Evolutionary conservation across 2,888 invertebrate species (phyloP).

Genomic region (Lasioglossum vierecki): DNA sequence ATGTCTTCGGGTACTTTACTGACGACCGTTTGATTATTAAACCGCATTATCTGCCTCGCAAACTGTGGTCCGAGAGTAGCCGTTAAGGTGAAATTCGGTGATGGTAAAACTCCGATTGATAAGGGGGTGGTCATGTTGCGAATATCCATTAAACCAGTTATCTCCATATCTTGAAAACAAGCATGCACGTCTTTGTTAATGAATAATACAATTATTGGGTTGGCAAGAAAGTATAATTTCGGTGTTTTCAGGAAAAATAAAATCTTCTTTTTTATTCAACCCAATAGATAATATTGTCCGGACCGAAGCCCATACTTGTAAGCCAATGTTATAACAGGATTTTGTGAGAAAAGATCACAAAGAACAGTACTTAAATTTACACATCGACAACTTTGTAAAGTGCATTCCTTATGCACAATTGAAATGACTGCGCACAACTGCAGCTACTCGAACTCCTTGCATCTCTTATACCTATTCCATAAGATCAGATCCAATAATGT

Average conservation of each 20-base stretch:
- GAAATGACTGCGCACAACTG: conserved; percentile 25
- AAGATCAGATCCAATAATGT: conserved; percentile 67
- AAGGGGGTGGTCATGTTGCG: conserved; percentile 18
- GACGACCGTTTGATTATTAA: conserved; percentile 90
- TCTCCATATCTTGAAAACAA: conserved; percentile 26
- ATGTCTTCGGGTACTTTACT: conserved; percentile 90
- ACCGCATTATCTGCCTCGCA: conserved; percentile 77
- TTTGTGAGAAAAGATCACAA: background rate
- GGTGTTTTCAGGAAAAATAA: too few relatives aligned
- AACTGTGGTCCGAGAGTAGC: conserved; percentile 74
- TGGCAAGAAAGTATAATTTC: too few relatives aligned
- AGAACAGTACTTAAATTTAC: conserved; percentile 20
- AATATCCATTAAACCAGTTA: background rate
- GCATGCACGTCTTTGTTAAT: background rate
- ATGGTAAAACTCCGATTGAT: background rate
- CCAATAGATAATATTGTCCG: background rate
- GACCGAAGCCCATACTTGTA: background rate
- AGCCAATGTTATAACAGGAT: background rate
- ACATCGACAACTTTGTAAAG: background rate
- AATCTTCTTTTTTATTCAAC: too few relatives aligned
- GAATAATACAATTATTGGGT: background rate
- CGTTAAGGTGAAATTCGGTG: conserved; percentile 28
- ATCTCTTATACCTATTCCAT: conserved; percentile 53
- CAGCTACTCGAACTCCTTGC: background rate
- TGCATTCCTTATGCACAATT: background rate